Evolutionary conservation across 2,888 invertebrate species (phyloP), one percentile per base, ranked within the genome.

Genomic region (Rotaria magnacalcarata): DNA sequence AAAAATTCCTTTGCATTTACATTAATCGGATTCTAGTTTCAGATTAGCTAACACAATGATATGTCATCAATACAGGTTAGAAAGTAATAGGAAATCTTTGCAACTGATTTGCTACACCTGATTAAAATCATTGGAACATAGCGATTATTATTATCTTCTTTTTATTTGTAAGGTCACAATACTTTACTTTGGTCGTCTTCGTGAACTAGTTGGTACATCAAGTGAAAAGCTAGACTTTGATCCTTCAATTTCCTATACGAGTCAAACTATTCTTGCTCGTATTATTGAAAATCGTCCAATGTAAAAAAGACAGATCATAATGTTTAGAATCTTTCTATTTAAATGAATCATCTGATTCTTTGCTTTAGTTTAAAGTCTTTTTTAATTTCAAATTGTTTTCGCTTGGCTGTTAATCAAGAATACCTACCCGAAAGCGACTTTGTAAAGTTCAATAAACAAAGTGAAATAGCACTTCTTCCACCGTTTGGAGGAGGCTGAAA

Each of bases 401-500:
- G 80, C 19, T 47, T 80, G n/a, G 43, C 80, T 47, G 47, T 80
- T 47, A n/a, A 80, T 80, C 80, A 80, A 47, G 24, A 80, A 3
- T 80, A 47, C 47, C n/a, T 80, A 24, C 43, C 47, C n/a, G 80
- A 80, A n/a, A 47, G 19, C n/a, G 80, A 80, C n/a, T 43, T 10
- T n/a, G 47, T 80, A 14, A 4, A 47, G n/a, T n/a, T 80, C n/a
- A 80, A 14, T 43, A 4, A 80, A 47, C 21, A 80, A 80, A 80
- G 43, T 16, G 80, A 80, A 80, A n/a, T 80, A 47, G 80, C 80
- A 10, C 80, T 80, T 80, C 47, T 80, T 43, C 80, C 80, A n/a
- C 80, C 80, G 47, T 80, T 80, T 80, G 80, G 80, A 47, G 80
- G 80, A 2, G 80, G 80, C n/a, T 80, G 47, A n/a, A 80, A 34